These are phyloP conservation scores for Argya squamiceps DNA, from an alignment of 2,797 vertebrate genomes.

Conservation along the genomic window DNA sequence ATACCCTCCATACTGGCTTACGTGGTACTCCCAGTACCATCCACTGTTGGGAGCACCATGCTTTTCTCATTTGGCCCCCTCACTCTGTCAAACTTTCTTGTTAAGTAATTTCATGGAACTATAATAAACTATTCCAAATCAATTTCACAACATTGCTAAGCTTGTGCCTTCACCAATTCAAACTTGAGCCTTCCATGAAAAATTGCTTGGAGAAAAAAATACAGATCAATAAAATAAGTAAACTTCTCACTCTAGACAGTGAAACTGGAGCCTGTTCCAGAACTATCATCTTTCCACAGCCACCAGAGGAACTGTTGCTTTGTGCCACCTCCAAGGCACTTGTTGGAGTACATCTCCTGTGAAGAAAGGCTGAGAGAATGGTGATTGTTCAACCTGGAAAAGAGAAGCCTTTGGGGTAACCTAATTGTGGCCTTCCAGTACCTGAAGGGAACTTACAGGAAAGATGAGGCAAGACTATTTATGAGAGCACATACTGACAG, in stretches of 20 bases:
- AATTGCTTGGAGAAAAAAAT: constrained; percentile 20
- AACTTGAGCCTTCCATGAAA: constrained; percentile 2
- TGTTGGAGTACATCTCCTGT: background rate
- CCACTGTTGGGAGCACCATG: background rate
- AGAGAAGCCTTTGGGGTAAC: background rate
- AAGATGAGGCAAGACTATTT: background rate
- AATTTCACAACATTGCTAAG: constrained; percentile 48
- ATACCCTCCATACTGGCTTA: background rate
- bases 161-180: background rate
- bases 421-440: background rate
- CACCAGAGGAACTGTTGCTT: background rate
- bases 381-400: background rate
- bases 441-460: background rate
- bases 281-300: background rate
- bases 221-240: background rate
- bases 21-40: background rate
- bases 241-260: background rate
- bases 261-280: background rate
- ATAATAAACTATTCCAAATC: constrained; percentile 41
- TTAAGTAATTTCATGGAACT: constrained; percentile 32
- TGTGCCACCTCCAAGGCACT: background rate
- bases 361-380: background rate
- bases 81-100: background rate
- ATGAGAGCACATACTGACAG: background rate
- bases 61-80: background rate